These are phyloP conservation scores for Drosophila paucipuncta DNA, from an alignment of 2,888 invertebrate species.

Conservation along the genomic window DNA sequence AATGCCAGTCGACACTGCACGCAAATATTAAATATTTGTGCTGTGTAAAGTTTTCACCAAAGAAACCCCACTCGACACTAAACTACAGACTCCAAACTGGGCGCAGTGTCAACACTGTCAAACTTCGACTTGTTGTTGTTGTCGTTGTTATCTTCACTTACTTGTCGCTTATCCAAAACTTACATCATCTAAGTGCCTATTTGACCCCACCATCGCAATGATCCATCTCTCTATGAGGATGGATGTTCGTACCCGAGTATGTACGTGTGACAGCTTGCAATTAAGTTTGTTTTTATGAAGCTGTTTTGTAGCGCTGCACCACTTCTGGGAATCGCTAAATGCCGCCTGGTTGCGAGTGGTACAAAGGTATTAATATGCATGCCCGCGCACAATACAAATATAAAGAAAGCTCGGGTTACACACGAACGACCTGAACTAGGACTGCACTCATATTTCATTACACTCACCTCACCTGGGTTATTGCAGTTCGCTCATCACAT, in stretches of 20 bases:
- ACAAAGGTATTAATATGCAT: slow-evolving; percentile 73
- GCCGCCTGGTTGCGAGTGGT: slow-evolving; percentile 35
- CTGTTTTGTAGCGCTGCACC: slow-evolving; percentile 38
- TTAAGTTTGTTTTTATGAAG: slow-evolving; percentile 78
- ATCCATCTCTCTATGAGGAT: slow-evolving; percentile 32
- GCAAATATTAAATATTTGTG: slow-evolving; percentile 76
- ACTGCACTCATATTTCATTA: slow-evolving; percentile 58
- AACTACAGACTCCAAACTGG: slow-evolving; percentile 9
- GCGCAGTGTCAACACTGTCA: slow-evolving; percentile 64
- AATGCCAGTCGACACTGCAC: slow-evolving; percentile 68
- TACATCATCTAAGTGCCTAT: slow-evolving; percentile 47
- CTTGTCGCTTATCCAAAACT: slow-evolving; percentile 54
- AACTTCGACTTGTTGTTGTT: not conserved
- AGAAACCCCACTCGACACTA: slow-evolving; percentile 2
- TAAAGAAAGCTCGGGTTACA: slow-evolving; percentile 79
- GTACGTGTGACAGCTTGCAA: slow-evolving; percentile 73
- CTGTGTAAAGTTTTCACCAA: slow-evolving; percentile 71
- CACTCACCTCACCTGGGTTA: slow-evolving; percentile 26
- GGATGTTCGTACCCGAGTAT: slow-evolving; percentile 10
- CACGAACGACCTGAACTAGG: slow-evolving; percentile 71
- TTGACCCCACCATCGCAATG: slow-evolving; percentile 46
- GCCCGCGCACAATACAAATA: slow-evolving; percentile 76
- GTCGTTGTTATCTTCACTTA: slow-evolving; percentile 12
- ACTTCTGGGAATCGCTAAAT: slow-evolving; percentile 67
- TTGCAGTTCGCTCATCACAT: slow-evolving; percentile 1